Base-by-base conservation (phyloP, 2,797 vertebrate species). In the Bothrops alternatus region DNA sequence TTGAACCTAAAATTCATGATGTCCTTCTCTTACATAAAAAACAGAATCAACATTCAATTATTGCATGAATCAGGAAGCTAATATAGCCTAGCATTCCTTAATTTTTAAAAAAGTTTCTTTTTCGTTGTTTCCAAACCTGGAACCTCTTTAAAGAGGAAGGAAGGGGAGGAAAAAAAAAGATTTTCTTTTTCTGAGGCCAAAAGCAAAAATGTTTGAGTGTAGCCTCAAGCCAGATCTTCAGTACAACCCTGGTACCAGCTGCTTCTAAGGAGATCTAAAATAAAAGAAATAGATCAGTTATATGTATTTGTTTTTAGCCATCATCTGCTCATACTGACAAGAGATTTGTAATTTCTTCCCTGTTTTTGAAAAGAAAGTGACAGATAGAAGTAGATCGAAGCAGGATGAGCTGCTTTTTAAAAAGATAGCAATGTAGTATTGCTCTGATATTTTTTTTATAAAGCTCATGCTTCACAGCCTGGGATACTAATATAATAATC, bases 401-500 rank as follows among this genome's bases (percentile, higher is more conserved):
- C 2, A n/a, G 8, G 23, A n/a, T 82, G 32, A 94, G n/a, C 56
- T 94, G 58, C 60, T 89, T 86, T 55, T 4, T 28, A 91, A 95
- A 90, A 94, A 63, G 92, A 93, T 26, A 90, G 88, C 88, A 60
- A 94, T 18, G 93, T 87, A 93, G 32, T 32, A 91, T 93, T 95
- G 94, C n/a, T 0, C 78, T 13, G 1, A 86, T 94, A 91, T 90
- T 95, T 93, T 53, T 53, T 88, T 92, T 73, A 82, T 25, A 61
- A 78, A 94, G 89, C 3, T 82, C 91, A 88, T 93, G 90, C 42
- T 89, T 69, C 90, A 60, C 63, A 94, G 50, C 94, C 91, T 93
- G 78, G 37, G 92, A 93, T 91, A 89, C 14, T 1, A 2, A 86
- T 96, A 94, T 95, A 96, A 96, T 91, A 89, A 96, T 90, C 20